Conservation (phyloP, 2,797 vertebrate species). For the Gallinago solitaria region DNA sequence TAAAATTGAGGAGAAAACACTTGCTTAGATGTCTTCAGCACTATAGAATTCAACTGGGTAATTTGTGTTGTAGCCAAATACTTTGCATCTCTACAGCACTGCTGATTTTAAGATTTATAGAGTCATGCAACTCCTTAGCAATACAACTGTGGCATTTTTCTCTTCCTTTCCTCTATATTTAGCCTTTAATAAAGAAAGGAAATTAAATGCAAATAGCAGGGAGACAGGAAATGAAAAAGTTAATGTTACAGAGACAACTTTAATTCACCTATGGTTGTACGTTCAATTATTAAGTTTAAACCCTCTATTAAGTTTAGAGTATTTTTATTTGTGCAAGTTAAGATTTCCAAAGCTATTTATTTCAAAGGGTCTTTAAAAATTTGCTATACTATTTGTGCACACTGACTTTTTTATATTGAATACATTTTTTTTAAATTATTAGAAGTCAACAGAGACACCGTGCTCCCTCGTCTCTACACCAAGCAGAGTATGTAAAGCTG, state of each 20-base stretch:
- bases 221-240: conserved; percentile 50
- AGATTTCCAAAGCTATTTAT: neutral
- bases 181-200: conserved; percentile 43
- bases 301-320: neutral
- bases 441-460: neutral
- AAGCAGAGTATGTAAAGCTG: neutral
- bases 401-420: neutral
- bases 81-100: neutral
- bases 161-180: neutral
- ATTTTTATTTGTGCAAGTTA: neutral
- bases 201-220: conserved; percentile 52
- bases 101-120: conserved; percentile 36
- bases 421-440: neutral
- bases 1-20: neutral
- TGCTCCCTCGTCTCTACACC: neutral
- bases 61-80: neutral
- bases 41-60: neutral
- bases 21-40: neutral
- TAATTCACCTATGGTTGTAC: conserved; percentile 39
- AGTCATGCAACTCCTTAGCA: neutral
- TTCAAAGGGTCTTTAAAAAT: neutral
- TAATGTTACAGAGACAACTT: conserved; percentile 45
- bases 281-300: neutral
- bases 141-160: neutral
- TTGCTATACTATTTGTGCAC: neutral